Conservation (phyloP, 2,888 invertebrate genomes). For the Plebejus anna region DNA sequence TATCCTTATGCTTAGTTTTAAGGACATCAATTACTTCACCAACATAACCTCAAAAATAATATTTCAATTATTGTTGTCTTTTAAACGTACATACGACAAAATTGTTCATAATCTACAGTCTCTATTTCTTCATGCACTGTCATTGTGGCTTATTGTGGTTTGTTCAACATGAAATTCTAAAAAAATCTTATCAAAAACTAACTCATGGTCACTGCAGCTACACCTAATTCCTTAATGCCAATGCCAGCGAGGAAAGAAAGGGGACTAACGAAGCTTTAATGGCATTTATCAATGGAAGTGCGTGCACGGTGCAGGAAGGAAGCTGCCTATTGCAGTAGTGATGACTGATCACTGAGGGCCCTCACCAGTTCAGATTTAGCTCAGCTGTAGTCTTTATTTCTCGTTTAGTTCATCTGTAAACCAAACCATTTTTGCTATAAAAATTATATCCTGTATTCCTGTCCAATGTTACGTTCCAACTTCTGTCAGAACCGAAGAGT, state of each 20-base stretch:
- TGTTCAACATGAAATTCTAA: not conserved
- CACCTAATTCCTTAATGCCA: constrained; percentile 43
- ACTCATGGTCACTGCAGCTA: constrained; percentile 30
- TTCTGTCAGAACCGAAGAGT: not conserved
- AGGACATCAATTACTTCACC: too few species aligned
- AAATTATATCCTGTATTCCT: too few species aligned
- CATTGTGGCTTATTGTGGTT: too few species aligned
- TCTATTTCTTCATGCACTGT: too few species aligned
- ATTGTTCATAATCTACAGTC: too few species aligned
- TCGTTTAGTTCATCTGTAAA: not conserved
- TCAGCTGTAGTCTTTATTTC: not conserved
- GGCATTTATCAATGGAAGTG: constrained; percentile 37
- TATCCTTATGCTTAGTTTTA: too few species aligned
- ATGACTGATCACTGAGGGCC: not conserved
- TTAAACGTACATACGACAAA: too few species aligned
- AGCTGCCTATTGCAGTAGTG: constrained; percentile 31
- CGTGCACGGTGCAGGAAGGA: constrained; percentile 34
- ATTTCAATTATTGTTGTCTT: too few species aligned
- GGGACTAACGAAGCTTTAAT: constrained; percentile 42
- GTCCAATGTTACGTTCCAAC: not conserved
- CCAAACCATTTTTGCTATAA: too few species aligned
- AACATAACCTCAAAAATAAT: too few species aligned
- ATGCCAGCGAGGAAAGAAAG: constrained; percentile 45
- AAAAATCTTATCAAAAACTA: not conserved
- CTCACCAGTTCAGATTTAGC: not conserved